These are phyloP conservation scores for Chironex yamaguchii DNA, from an alignment of 30 jellyfish, hydroid and myxozoan species.

Conservation along the genomic window DNA sequence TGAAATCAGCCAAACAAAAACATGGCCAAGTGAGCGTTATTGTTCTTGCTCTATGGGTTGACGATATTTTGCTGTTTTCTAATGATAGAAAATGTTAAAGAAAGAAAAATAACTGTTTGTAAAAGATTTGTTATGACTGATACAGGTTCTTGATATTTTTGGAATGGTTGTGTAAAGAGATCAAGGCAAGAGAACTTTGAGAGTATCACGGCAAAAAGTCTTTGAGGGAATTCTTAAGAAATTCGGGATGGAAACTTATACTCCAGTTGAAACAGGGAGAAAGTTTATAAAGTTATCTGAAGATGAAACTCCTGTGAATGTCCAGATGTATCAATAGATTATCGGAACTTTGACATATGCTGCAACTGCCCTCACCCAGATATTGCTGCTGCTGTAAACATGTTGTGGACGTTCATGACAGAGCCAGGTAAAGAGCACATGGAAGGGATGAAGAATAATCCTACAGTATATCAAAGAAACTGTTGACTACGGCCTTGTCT, in stretches of 20 bases:
- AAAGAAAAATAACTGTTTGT: slow-evolving; percentile 21
- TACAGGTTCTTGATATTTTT: slow-evolving; percentile 46
- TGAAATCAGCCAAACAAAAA: slow-evolving; percentile 35
- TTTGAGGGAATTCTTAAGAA: slow-evolving; percentile 48
- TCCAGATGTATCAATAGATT: slow-evolving; percentile 9
- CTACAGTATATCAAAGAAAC: no score
- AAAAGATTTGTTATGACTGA: slow-evolving; percentile 42
- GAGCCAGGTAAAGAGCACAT: slow-evolving; percentile 16
- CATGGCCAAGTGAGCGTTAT: slow-evolving; percentile 23
- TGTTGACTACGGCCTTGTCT: slow-evolving; percentile 9
- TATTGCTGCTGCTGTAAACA: neutral
- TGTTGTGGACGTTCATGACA: slow-evolving; percentile 12
- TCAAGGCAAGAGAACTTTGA: slow-evolving; percentile 25
- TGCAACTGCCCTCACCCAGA: slow-evolving; percentile 23
- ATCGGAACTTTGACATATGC: slow-evolving; percentile 43
- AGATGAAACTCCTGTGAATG: slow-evolving; percentile 37
- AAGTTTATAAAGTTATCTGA: slow-evolving; percentile 54
- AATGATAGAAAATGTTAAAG: slow-evolving; percentile 39
- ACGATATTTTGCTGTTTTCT: slow-evolving; percentile 53
- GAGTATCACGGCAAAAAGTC: slow-evolving; percentile 28
- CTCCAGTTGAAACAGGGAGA: slow-evolving; percentile 63
- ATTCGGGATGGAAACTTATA: slow-evolving; percentile 49
- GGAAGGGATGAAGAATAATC: neutral
- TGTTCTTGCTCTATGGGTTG: slow-evolving; percentile 53
- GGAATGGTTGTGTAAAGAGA: slow-evolving; percentile 52